Conservation (phyloP, 64 coral and sea anemone species). For the Montipora cactus region DNA sequence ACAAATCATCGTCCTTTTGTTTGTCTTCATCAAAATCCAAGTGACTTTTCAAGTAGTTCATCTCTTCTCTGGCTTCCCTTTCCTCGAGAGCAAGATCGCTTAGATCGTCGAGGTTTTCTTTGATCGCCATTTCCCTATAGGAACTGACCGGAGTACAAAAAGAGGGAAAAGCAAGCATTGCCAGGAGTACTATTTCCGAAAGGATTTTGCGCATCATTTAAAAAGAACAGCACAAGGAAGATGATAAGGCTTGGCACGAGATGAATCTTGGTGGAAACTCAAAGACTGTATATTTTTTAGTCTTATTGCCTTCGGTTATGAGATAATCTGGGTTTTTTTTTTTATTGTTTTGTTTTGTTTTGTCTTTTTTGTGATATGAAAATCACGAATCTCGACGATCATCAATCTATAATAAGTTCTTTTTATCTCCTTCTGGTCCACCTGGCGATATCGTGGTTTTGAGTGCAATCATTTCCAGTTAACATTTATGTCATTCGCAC, state of each 20-base stretch:
- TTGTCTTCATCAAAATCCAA: not conserved
- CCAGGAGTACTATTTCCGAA: not conserved
- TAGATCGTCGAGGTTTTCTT: not conserved
- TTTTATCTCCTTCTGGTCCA: not conserved
- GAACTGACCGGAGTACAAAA: not conserved
- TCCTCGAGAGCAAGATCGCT: slow-evolving; percentile 2
- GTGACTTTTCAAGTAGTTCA: not conserved
- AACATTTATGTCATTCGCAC: not conserved
- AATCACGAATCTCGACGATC: not conserved
- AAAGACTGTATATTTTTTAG: no score
- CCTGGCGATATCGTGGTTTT: slow-evolving; percentile 15
- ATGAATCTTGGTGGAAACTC: no score
- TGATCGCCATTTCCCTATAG: not conserved
- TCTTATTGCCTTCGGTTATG: no score
- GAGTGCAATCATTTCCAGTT: not conserved
- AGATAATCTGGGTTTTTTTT: no score
- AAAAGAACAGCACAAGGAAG: no score
- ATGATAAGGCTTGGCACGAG: no score
- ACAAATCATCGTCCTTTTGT: not conserved
- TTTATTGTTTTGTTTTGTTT: no score
- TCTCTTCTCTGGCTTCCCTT: not conserved
- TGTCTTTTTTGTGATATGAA: not conserved
- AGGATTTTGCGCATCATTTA: no score
- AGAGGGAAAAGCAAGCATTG: not conserved
- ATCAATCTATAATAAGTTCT: not conserved